Base-by-base conservation (phyloP, 2,888 invertebrate genomes). In the Nipponacmea schrenckii region DNA sequence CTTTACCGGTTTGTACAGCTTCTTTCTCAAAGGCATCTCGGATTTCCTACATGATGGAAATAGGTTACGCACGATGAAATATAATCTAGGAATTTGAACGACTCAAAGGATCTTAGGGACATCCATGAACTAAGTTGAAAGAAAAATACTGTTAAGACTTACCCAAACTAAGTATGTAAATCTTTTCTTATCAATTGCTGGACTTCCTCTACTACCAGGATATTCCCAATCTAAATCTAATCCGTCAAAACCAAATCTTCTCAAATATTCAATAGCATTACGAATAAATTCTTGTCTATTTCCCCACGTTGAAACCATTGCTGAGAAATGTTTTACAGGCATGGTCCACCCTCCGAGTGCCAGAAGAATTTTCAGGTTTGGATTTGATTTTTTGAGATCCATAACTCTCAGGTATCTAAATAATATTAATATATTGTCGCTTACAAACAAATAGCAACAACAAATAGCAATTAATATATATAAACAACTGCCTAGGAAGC, bases 341-440 rank as follows among this genome's bases (percentile, higher is more conserved):
- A 96, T 96, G 0, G 95, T 95, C 96, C 96, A 97, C 0, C 97
- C 97, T 15, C 97, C 97, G 71, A 97, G 87, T 0, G 95, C 95
- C 45, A 97, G 90, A 2, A 94, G 91, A 0, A 94, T 93, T 85
- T 96, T 96, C 62, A 95, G 91, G 0, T 95, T 95, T 0, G 77
- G 77, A 26, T 80, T 79, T 2, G 67, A 62, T 45, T 75, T 26
- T 48, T 69, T 73, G 10, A 73, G 48, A 15, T 56, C 65, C 48
- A 62, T 48, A 20, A 72, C 31, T 56, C 69, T 24, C 8, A 17
- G 26, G 39, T 74, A 74, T 69, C 74, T 39, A 31, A 20, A 56
- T 56, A 2, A 24, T 56, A 56, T 56, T 20, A 10, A 12, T 56
- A 56, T 1, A 56, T n/a, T n/a, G n/a, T 8, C 56, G 12, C 24